These are phyloP conservation scores for Muschampia plurimacula DNA, from an alignment of 2,888 invertebrate species.

Conservation along the genomic window DNA sequence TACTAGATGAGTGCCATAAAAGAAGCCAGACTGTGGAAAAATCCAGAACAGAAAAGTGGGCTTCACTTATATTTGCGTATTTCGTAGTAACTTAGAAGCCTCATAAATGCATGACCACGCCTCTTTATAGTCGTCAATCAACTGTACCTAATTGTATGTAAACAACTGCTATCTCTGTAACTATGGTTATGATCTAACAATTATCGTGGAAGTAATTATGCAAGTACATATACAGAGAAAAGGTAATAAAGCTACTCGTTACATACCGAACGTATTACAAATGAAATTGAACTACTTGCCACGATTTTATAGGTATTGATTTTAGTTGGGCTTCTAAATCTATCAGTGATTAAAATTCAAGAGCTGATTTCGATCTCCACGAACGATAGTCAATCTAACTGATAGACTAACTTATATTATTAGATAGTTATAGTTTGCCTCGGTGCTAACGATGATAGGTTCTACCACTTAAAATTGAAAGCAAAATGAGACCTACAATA, in stretches of 20 bases:
- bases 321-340: constrained; percentile 40
- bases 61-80: constrained; percentile 41
- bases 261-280: background rate
- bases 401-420: constrained; percentile 56
- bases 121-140: constrained; percentile 42
- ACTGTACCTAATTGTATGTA: constrained; percentile 26
- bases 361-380: constrained; percentile 62
- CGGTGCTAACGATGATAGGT: constrained; percentile 2
- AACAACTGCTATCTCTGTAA: background rate
- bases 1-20: constrained; percentile 10
- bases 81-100: constrained; percentile 59
- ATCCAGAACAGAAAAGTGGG: constrained; percentile 29
- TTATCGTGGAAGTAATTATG: too few relatives aligned
- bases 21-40: constrained; percentile 18
- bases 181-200: too few relatives aligned
- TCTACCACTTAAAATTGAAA: constrained; percentile 17
- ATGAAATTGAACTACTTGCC: constrained; percentile 9
- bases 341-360: constrained; percentile 68
- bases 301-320: constrained; percentile 40
- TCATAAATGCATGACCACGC: constrained; percentile 50
- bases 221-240: background rate
- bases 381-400: constrained; percentile 59
- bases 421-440: background rate
- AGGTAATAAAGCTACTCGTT: background rate
- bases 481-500: constrained; percentile 1